Base-by-base conservation (phyloP, 2,888 invertebrate genomes). In the Pecten maximus region DNA sequence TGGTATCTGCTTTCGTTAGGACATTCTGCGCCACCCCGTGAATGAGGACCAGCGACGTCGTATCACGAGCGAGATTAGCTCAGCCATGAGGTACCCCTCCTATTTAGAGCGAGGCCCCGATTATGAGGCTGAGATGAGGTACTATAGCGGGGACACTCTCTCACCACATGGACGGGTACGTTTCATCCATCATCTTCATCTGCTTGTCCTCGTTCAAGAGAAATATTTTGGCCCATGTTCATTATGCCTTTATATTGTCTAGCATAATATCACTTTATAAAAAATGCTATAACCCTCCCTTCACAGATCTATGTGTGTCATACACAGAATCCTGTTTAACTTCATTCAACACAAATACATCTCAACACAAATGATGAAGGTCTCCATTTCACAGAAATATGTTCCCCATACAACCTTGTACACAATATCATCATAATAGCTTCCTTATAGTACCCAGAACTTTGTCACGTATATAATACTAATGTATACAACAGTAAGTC, bases 61-160 rank as follows among this genome's bases (percentile, higher is more conserved):
- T 87, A 93, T 94, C 90, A 93, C 94, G 91, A 95, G 94, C 91
- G 95, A 95, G 90, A 94, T 96, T 88, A 95, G 95, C 89, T 94
- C 95, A 54, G 94, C 95, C 92, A 94, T 96, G 94, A 93, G 94
- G 88, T 96, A 96, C 91, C 96, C 96, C 48, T 95, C 95, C 50
- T 96, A 96, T 92, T 93, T 96, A 91, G 95, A 96, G 92, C 93
- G 93, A 89, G 94, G 94, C 88, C 96, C 96, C 23, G 95, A 96
- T 93, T 96, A 96, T 92, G 95, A 96, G 91, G 95, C 95, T 54
- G 96, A 96, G 94, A 96, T 96, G 96, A 93, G 95, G 93, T 96
- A 96, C 94, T 95, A 94, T 92, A 94, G 94, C 54, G 95, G 95
- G 87, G 96, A 96, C 89, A 94, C 95, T 40, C 94, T 96, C 88